A percentile compares a stretch with the other conserved stretches of the same genome.
Conservation (phyloP, 2,797 vertebrate species). For the Onychomys arenicola region DNA sequence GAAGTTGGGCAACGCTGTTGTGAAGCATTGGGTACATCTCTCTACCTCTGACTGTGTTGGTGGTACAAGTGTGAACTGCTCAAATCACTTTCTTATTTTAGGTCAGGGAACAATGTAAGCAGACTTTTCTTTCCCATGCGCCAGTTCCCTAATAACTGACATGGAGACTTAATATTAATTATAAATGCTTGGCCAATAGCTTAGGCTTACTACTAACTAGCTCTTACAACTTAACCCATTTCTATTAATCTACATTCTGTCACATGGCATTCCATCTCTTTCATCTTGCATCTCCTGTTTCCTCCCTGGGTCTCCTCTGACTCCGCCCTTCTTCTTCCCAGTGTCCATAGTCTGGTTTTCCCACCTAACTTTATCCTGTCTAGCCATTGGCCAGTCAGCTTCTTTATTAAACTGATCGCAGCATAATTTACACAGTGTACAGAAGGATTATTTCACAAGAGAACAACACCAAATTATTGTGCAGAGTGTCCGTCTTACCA, state of each 20-base stretch:
- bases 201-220: not conserved
- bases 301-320: not conserved
- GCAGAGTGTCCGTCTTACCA: not conserved
- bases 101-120: not conserved
- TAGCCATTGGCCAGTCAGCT: not conserved
- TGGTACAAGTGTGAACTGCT: not conserved
- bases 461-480: not conserved
- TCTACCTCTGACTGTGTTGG: not conserved
- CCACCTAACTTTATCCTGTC: not conserved
- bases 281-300: not conserved
- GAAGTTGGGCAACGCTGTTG: not conserved
- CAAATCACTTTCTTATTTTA: slow-evolving; percentile 14
- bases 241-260: not conserved
- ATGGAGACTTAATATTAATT: not conserved
- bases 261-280: not conserved
- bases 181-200: not conserved
- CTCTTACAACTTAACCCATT: not conserved
- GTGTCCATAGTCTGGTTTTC: not conserved
- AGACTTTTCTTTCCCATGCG: not conserved
- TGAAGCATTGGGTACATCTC: not conserved
- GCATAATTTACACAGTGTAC: not conserved
- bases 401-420: not conserved
- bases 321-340: not conserved
- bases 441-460: not conserved
- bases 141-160: not conserved